Evolutionary conservation across 2,113 vertebrate genomes (phyloP).

Genomic region (Lamprotornis superbus): DNA sequence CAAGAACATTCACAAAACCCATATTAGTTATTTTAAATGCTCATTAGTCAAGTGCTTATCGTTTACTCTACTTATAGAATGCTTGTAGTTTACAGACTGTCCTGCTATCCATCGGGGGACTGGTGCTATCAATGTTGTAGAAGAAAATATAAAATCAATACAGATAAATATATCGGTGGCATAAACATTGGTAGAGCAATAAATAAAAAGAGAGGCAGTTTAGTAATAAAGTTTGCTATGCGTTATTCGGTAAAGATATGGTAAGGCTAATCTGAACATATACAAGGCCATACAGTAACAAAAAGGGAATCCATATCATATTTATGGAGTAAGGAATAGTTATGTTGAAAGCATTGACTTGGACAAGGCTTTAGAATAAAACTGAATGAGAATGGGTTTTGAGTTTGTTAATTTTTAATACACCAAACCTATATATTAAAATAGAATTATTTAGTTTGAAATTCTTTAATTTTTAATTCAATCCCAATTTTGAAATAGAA

Average conservation of each 20-base stretch:
- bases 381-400: neutral
- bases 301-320: neutral
- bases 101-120: rapidly evolving
- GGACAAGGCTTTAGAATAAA: neutral
- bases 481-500: neutral
- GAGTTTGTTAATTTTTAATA: neutral
- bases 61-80: neutral
- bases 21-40: neutral
- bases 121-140: neutral
- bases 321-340: neutral
- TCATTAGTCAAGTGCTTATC: neutral
- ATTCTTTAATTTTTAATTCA: neutral
- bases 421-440: neutral
- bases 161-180: neutral
- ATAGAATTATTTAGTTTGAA: neutral
- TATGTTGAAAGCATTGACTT: neutral
- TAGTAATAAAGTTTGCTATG: neutral
- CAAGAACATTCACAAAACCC: neutral
- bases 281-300: neutral
- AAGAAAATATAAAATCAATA: constrained; percentile 38
- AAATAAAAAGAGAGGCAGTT: neutral
- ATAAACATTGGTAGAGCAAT: neutral
- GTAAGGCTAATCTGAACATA: neutral
- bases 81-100: neutral
- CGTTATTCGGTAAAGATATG: neutral